phyloP scores from a whole-genome alignment of 2,797 vertebrate genomes.

The Chiloscyllium punctatum region DNA sequence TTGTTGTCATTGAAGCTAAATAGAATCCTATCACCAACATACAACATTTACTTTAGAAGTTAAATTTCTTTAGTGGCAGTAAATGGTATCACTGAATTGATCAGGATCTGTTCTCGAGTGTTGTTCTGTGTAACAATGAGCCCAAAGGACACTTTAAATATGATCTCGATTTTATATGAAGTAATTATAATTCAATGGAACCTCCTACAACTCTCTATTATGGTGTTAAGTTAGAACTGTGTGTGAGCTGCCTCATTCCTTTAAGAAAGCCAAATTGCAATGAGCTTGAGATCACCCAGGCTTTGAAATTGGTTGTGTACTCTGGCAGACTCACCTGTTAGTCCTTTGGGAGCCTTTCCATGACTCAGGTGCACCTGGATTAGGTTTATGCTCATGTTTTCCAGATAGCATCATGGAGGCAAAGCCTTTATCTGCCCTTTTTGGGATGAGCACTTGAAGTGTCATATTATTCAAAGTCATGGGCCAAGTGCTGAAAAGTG shows the following conservation, averaged over 20 bases:
- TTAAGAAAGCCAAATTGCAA: background rate
- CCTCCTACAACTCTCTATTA: background rate
- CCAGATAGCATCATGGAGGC: background rate
- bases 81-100: background rate
- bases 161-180: background rate
- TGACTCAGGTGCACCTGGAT: background rate
- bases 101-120: background rate
- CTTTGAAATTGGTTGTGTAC: background rate
- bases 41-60: background rate
- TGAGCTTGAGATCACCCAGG: background rate
- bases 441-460: no score
- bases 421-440: background rate
- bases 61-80: background rate
- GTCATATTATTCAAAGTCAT: no score
- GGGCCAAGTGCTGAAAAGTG: no score
- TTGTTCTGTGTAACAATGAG: background rate
- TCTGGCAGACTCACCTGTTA: background rate
- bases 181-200: background rate
- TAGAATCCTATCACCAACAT: background rate
- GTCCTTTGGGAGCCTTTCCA: background rate
- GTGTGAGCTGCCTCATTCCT: background rate
- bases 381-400: background rate
- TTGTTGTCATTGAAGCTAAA: background rate
- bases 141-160: background rate
- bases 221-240: background rate